A percentile compares a stretch with the other conserved stretches of the same genome.
Conservation (phyloP, 2,797 vertebrate species). For the Euthynnus affinis region DNA sequence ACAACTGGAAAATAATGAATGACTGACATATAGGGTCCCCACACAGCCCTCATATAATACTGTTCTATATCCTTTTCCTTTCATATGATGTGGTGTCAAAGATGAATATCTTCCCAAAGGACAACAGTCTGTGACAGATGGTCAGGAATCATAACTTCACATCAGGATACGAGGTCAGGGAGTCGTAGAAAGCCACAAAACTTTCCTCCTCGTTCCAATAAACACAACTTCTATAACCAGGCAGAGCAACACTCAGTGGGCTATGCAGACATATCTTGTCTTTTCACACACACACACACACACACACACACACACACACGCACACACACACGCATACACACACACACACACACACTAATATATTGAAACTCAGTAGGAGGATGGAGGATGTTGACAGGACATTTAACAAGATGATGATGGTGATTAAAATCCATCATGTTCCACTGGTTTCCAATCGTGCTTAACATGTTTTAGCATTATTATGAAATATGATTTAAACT, state of each 20-base stretch:
- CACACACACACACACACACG: too few species aligned
- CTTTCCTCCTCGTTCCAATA: background rate
- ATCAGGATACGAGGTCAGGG: constrained; percentile 60
- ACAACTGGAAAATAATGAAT: constrained; percentile 1
- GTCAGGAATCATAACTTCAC: constrained; percentile 50
- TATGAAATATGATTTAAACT: too few species aligned
- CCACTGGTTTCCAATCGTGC: background rate
- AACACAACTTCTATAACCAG: constrained; percentile 10
- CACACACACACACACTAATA: too few species aligned
- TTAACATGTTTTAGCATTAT: background rate
- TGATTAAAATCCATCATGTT: background rate
- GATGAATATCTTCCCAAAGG: constrained; percentile 34
- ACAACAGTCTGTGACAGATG: constrained; percentile 20
- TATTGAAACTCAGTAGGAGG: too few species aligned
- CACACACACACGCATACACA: too few species aligned
- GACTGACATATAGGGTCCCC: background rate
- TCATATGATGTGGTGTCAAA: constrained; percentile 27
- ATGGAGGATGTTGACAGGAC: too few species aligned
- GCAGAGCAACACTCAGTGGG: too few species aligned
- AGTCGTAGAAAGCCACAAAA: constrained; percentile 21
- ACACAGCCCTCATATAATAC: background rate
- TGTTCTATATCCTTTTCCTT: constrained; percentile 39
- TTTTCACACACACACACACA: too few species aligned
- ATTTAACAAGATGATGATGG: background rate
- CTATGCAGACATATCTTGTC: too few species aligned